Evolutionary conservation across 2,888 invertebrate species (phyloP).

Genomic region (Drosophila longiperda): DNA sequence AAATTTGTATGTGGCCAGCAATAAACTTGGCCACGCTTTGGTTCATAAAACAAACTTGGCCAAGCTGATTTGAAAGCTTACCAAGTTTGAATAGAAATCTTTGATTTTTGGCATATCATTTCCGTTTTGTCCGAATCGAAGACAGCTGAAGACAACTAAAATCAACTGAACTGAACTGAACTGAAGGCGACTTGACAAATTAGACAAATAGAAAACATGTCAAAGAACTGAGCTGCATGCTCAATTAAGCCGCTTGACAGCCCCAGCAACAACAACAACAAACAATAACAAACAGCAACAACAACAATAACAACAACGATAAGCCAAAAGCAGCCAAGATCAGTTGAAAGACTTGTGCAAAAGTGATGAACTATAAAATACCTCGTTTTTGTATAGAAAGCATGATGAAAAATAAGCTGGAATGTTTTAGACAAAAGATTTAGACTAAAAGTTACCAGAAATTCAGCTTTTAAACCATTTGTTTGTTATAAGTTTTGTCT

Average conservation of each 20-base stretch:
- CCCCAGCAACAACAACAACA: conserved; percentile 24
- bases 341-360: conserved; percentile 15
- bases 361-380: conserved; percentile 19
- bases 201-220: conserved; percentile 79
- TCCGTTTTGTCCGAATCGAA: conserved; percentile 57
- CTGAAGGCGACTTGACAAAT: conserved; percentile 70
- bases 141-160: conserved; percentile 21
- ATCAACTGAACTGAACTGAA: conserved; percentile 20
- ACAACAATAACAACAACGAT: conserved; percentile 15
- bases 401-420: background rate
- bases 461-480: background rate
- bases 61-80: conserved; percentile 40
- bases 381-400: conserved; percentile 1
- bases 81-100: conserved; percentile 26
- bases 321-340: conserved; percentile 43
- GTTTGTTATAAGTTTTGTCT: no score
- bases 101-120: conserved; percentile 69
- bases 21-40: conserved; percentile 57
- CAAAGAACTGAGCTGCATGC: conserved; percentile 68
- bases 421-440: fast-evolving
- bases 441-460: background rate
- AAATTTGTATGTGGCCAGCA: background rate
- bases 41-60: background rate
- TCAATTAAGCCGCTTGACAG: conserved; percentile 74
- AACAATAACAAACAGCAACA: conserved; percentile 11